phyloP scores from a whole-genome alignment of 2,113 vertebrate genomes.

The Oreochromis spilurus region DNA sequence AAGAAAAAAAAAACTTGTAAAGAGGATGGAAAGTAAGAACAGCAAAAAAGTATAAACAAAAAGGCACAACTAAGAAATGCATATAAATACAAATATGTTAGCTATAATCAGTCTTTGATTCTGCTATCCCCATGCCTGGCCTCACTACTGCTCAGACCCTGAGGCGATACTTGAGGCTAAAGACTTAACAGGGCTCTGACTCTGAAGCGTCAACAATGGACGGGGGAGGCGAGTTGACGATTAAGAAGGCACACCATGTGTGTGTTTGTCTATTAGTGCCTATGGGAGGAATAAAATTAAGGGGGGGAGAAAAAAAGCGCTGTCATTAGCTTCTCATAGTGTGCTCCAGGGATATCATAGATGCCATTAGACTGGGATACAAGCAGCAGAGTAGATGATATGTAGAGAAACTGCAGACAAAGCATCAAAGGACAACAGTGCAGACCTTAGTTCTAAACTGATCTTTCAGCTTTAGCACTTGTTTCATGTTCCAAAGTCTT shows the following conservation, averaged over 20 bases:
- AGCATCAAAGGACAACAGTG: not conserved
- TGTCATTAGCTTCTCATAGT: conserved; percentile 31
- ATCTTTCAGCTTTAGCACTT: conserved; percentile 13
- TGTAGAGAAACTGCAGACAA: conserved; percentile 1
- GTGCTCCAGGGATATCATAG: conserved; percentile 41
- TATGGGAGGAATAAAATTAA: not conserved
- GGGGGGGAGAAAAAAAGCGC: conserved; percentile 11
- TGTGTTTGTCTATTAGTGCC: not conserved
- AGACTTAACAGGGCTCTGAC: conserved; percentile 42
- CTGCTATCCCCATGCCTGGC: not conserved
- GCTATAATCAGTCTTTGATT: conserved; percentile 39
- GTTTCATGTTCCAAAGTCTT: not conserved
- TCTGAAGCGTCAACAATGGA: conserved; percentile 19
- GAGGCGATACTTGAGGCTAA: conserved; percentile 52
- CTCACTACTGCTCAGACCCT: conserved; percentile 35
- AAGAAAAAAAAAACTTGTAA: not conserved
- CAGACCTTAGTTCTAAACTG: not conserved
- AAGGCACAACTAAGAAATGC: not conserved
- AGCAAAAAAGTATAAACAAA: not conserved
- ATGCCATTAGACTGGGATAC: conserved; percentile 31
- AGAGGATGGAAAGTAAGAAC: not conserved
- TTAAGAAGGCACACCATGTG: not conserved
- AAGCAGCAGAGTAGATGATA: conserved; percentile 13
- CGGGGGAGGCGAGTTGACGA: not conserved
- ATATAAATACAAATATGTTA: conserved; percentile 37